Evolutionary conservation across 2,113 vertebrate species (phyloP).

Genomic region (Falco punctatus): DNA sequence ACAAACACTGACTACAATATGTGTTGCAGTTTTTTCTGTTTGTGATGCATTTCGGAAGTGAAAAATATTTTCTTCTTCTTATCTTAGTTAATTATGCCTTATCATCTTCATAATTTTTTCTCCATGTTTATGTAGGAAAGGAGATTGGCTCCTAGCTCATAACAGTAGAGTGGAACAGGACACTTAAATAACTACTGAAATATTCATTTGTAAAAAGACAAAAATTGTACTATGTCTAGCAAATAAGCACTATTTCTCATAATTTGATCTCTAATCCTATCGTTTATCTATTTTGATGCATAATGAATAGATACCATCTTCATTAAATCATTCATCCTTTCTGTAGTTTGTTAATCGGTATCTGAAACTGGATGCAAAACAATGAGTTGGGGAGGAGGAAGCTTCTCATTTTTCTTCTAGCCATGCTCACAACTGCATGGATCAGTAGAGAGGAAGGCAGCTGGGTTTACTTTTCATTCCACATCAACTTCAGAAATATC

Average conservation of each 20-base stretch:
- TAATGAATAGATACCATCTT: neutral
- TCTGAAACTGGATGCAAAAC: neutral
- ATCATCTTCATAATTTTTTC: neutral
- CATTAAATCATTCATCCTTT: neutral
- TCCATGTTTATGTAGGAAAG: neutral
- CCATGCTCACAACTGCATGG: neutral
- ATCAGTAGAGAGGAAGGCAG: neutral
- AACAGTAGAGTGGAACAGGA: neutral
- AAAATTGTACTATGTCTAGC: neutral
- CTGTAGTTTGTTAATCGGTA: neutral
- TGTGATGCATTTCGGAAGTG: neutral
- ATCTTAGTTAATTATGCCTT: neutral
- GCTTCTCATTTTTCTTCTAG: neutral
- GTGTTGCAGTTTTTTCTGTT: neutral
- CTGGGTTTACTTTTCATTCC: neutral
- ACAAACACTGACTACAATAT: neutral
- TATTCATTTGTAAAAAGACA: neutral
- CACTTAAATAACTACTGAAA: neutral
- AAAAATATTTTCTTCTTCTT: neutral
- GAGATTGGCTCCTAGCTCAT: neutral
- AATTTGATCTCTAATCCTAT: neutral
- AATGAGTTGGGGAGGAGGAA: neutral
- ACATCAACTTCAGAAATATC: neutral
- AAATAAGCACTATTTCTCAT: neutral
- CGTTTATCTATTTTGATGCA: neutral